Evolutionary conservation across 2,888 invertebrate species (phyloP).

Genomic region (Sympetrum striolatum): DNA sequence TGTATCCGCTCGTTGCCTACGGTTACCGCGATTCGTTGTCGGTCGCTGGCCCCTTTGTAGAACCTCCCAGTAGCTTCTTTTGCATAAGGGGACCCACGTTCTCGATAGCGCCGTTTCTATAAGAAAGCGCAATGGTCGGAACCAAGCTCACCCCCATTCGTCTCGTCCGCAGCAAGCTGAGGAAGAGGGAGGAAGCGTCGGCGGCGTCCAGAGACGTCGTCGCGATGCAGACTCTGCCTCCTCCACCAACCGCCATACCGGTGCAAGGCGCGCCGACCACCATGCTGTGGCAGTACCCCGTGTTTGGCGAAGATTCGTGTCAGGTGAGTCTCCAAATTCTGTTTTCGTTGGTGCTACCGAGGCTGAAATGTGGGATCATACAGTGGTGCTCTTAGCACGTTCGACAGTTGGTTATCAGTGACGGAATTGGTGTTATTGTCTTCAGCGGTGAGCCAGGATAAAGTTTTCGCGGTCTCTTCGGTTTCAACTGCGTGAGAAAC

Average conservation of each 20-base stretch:
- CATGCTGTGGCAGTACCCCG: conserved; percentile 11
- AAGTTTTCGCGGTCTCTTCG: too few species aligned
- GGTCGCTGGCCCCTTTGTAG: not conserved
- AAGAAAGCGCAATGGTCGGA: conserved; percentile 10
- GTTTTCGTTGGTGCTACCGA: not conserved
- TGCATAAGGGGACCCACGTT: not conserved
- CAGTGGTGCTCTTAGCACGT: too few species aligned
- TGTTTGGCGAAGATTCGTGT: not conserved
- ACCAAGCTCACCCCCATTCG: conserved; percentile 83
- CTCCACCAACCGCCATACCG: not conserved
- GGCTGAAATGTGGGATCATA: too few species aligned
- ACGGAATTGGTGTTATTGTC: too few species aligned
- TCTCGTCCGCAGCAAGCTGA: conserved; percentile 89
- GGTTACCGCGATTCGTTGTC: not conserved
- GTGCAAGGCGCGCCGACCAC: conserved; percentile 69
- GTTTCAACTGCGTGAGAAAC: too few species aligned
- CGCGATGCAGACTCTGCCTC: conserved; percentile 24
- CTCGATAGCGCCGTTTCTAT: not conserved
- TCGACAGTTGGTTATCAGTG: too few species aligned
- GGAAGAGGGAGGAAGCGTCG: conserved; percentile 82
- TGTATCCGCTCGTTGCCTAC: conserved; percentile 17
- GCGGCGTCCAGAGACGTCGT: conserved; percentile 19
- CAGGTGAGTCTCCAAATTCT: not conserved
- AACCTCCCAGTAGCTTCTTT: not conserved
- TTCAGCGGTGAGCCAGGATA: too few species aligned